Base-by-base conservation (phyloP, 2,797 vertebrate species). In the Pseudomugil gertrudae region DNA sequence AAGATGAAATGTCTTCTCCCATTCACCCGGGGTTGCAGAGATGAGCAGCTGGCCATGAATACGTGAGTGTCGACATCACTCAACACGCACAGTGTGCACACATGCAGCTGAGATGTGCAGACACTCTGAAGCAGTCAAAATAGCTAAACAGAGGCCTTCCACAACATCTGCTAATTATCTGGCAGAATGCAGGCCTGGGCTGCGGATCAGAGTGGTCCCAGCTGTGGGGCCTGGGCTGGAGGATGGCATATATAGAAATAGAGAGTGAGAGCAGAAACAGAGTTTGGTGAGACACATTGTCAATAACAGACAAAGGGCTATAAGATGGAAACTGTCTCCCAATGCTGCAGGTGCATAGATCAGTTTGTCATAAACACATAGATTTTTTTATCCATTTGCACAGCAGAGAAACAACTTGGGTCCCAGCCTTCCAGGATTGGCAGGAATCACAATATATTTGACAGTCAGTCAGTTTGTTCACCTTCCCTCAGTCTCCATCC, bases 121-220 rank as follows among this genome's bases (percentile, higher is more conserved):
- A 84, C 66, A 66, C 72, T 74, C 76, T 69, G 65, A 79, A 87
- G 79, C 80, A 76, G 82, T 81, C 78, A 87, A 91, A 89, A 90
- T 86, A 90, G 84, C 79, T 74, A 84, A 90, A 85, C 80, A 75
- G 84, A 85, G 84, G 80, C 83, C 87, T 81, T 84, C 83, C 65
- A 84, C 80, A 90, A 92, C 90, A 93, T 93, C 91, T 93, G 92
- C 87, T 92, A 89, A 93, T 93, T 92, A 92, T 92, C 84, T 86
- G 80, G 83, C 84, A 80, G 86, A 85, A 80, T 88, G 78, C 82
- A 84, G 84, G 72, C 79, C 80, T 68, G 78, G 83, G 82, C 85
- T 69, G 66, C 55, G 76, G 83, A 90, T 90, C 84, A 91, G 86
- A 93, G 82, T 53, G 55, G 87, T 82, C 86, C 86, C 90, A 90